phyloP scores from a whole-genome alignment of 2,888 invertebrate genomes.

The Scotopteryx bipunctaria region DNA sequence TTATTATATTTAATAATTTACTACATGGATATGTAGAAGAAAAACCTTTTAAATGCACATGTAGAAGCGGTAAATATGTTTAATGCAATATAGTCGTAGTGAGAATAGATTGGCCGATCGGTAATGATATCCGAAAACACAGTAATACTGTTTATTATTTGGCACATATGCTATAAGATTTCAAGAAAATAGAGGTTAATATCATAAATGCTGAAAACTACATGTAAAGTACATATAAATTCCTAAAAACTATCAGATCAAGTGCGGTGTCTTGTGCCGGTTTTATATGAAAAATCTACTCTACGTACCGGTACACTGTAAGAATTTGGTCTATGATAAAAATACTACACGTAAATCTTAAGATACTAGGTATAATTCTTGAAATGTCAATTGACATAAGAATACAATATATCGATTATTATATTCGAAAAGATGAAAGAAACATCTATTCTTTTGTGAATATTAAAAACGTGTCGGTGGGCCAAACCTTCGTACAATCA shows the following conservation, averaged over 20 bases:
- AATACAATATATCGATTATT: neutral
- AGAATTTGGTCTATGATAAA: slow-evolving; percentile 11
- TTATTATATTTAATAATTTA: neutral
- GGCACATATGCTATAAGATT: slow-evolving; percentile 3
- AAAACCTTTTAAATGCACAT: neutral
- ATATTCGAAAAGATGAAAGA: too few relatives aligned
- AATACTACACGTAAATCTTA: neutral
- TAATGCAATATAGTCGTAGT: neutral
- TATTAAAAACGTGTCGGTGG: too few relatives aligned
- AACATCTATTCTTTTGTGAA: too few relatives aligned
- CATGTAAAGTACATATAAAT: neutral
- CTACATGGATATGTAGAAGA: neutral
- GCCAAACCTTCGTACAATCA: too few relatives aligned
- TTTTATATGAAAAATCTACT: too few relatives aligned
- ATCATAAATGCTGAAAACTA: neutral
- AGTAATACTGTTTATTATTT: slow-evolving; percentile 6
- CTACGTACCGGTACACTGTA: slow-evolving; percentile 9
- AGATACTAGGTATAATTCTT: neutral
- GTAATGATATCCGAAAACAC: neutral
- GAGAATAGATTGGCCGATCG: neutral
- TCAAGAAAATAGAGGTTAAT: neutral
- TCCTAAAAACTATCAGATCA: neutral
- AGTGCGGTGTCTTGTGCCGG: too few relatives aligned
- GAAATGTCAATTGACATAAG: slow-evolving; percentile 9
- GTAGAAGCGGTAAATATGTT: neutral